Evolutionary conservation across 2,797 vertebrate genomes (phyloP), one percentile per base, ranked within the genome.

Genomic region (Sebastes taczanowskii): DNA sequence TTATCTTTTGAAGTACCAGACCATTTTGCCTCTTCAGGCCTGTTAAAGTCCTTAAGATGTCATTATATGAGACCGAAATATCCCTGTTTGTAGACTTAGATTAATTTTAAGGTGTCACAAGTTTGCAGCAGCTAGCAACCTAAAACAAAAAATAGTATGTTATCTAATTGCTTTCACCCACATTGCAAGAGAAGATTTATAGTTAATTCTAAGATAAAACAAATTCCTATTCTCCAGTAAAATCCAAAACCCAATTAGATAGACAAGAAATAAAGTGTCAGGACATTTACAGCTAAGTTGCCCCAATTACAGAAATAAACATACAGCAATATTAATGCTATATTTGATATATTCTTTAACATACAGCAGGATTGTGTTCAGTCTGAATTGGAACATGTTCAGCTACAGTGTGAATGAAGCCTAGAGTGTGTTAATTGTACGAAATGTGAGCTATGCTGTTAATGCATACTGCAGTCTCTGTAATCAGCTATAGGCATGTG

Each of bases 371-470:
- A 5, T 58, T 30, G 4, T 35, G 22, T 32, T 14, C 4, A 42
- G 2, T 74, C 32, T 77, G 22, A 66, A 32, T n/a, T 9, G 2
- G 42, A 69, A 13, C 20, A 30, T 11, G 18, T 71, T 16, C 25
- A 60, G 27, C 58, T 49, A 27, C 70, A 65, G 34, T 63, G 49
- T 79, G 60, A 71, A 30, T 11, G 16, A 49, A 29, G 9, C 66
- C 34, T 70, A 14, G 14, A 67, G 52, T 52, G 53, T 67, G 64
- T 58, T 22, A 60, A 32, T 69, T 77, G 66, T 74, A 63, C 68
- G 66, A 81, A 88, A 90, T 87, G 86, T 72, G 35, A 86, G 68
- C 77, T 65, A 81, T 85, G 80, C 62, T 11, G 67, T 69, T 64
- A 81, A 84, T 80, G 77, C 65, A 10, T 62, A 58, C 61, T 81